These are phyloP conservation scores for Intellagama lesueurii DNA, from an alignment of 2,797 vertebrate genomes.

Conservation along the genomic window DNA sequence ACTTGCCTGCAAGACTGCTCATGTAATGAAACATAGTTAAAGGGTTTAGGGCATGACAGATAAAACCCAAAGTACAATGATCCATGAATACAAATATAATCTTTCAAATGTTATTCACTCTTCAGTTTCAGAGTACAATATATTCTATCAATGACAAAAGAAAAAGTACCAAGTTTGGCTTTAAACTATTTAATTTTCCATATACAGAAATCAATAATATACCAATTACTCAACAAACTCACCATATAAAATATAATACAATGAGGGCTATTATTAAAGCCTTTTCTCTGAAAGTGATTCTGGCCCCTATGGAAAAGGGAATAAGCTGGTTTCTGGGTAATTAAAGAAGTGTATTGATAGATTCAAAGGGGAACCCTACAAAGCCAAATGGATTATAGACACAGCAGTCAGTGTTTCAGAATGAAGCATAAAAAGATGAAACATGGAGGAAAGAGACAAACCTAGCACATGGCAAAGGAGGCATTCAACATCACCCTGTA, in stretches of 20 bases:
- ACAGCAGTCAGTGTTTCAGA: constrained; percentile 32
- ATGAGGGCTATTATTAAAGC: constrained; percentile 54
- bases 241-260: constrained; percentile 53
- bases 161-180: constrained; percentile 51
- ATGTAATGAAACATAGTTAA: background rate
- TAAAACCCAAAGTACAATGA: constrained; percentile 8
- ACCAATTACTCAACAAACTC: constrained; percentile 56
- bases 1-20: constrained; percentile 36
- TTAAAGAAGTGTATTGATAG: constrained; percentile 53
- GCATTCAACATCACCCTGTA: background rate
- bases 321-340: constrained; percentile 63
- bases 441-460: constrained; percentile 3
- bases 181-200: constrained; percentile 47
- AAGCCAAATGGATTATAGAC: constrained; percentile 40
- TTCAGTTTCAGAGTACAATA: constrained; percentile 31
- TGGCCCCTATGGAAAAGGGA: constrained; percentile 48
- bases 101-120: constrained; percentile 6
- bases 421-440: background rate
- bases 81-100: background rate
- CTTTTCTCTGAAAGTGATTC: constrained; percentile 48
- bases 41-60: constrained; percentile 31
- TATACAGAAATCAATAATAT: constrained; percentile 51
- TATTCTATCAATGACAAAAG: constrained; percentile 29
- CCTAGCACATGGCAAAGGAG: background rate
- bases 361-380: constrained; percentile 52